These are phyloP conservation scores for Seira ritae DNA, from an alignment of 2,888 invertebrate species.

Conservation along the genomic window DNA sequence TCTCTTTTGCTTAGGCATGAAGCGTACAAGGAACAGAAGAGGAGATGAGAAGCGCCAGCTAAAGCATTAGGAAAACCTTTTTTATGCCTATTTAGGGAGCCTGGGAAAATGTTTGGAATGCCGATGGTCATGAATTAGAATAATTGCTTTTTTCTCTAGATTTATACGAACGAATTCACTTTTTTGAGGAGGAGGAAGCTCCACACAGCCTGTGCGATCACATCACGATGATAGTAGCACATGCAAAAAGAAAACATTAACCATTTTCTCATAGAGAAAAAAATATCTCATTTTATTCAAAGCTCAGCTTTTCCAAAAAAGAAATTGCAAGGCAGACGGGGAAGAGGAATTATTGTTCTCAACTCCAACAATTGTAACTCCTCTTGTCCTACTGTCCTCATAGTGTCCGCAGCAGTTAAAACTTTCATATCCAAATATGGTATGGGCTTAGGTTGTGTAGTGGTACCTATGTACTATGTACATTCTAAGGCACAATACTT, in stretches of 20 bases:
- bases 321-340: neutral
- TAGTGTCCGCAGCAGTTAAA: slow-evolving; percentile 17
- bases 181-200: slow-evolving; percentile 21
- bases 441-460: neutral
- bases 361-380: slow-evolving; percentile 16
- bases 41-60: neutral
- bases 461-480: neutral
- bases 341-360: slow-evolving; percentile 26
- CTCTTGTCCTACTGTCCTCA: neutral
- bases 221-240: neutral
- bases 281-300: slow-evolving; percentile 58
- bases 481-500: too few species aligned
- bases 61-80: slow-evolving; percentile 23
- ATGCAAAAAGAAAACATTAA: slow-evolving; percentile 7
- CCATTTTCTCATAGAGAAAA: neutral
- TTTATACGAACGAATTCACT: too few species aligned
- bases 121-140: slow-evolving; percentile 71
- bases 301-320: slow-evolving; percentile 15
- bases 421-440: slow-evolving; percentile 19
- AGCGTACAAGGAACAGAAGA: slow-evolving; percentile 8
- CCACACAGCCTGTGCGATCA: neutral
- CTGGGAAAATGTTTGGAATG: slow-evolving; percentile 71
- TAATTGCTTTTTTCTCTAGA: slow-evolving; percentile 69
- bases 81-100: slow-evolving; percentile 71
- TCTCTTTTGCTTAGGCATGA: slow-evolving; percentile 38